Percentiles rank a stretch among this genome's conserved stretches.
These are phyloP conservation scores for Monochamus saltuarius DNA, from an alignment of 1,140 invertebrate species.

Conservation along the genomic window DNA sequence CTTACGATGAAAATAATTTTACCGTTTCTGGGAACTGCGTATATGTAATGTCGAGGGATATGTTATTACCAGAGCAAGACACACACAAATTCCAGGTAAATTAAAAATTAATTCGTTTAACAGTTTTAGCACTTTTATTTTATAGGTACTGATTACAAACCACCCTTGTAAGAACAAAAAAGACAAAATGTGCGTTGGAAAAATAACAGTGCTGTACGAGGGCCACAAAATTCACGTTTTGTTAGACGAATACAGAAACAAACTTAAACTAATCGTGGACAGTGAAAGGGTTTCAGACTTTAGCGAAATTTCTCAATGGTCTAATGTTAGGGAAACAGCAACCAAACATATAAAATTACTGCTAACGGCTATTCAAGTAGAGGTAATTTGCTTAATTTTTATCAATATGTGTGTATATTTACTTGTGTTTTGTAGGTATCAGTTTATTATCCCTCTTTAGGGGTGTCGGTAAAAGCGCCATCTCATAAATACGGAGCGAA, in stretches of 20 bases:
- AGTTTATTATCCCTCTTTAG: conserved; percentile 46
- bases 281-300: conserved; percentile 44
- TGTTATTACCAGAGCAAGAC: conserved; percentile 47
- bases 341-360: conserved; percentile 52
- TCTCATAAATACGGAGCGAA: conserved; percentile 71
- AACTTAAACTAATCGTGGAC: conserved; percentile 49
- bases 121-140: conserved; percentile 10
- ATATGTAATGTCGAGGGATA: conserved; percentile 70
- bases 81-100: conserved; percentile 66
- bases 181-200: conserved; percentile 60
- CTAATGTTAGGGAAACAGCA: conserved; percentile 46
- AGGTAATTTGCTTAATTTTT: conserved; percentile 39
- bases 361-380: conserved; percentile 52
- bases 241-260: conserved; percentile 34
- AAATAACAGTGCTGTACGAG: conserved; percentile 65
- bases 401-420: too few species aligned
- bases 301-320: conserved; percentile 50
- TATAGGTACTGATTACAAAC: conserved; percentile 63
- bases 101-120: background rate
- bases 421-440: conserved; percentile 53
- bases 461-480: conserved; percentile 60
- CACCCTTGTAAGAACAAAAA: conserved; percentile 56
- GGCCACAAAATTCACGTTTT: conserved; percentile 55
- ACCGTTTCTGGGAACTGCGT: conserved; percentile 77
- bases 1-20: conserved; percentile 72